These are phyloP conservation scores for Lipotes vexillifer DNA, from an alignment of 2,113 vertebrate species.

Conservation along the genomic window DNA sequence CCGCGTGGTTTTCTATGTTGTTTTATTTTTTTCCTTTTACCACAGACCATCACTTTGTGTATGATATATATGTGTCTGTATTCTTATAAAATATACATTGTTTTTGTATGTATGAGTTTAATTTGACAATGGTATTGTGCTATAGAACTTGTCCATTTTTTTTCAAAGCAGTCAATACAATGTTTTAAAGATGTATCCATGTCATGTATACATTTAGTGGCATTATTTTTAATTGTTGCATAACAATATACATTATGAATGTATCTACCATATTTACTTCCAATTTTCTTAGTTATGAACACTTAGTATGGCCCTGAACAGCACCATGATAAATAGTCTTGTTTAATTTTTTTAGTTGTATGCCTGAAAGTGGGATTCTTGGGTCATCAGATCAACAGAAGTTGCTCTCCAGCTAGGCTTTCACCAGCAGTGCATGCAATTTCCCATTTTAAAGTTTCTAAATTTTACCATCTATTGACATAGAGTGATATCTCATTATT, in stretches of 20 bases:
- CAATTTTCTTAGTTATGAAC: neutral
- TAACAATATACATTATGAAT: neutral
- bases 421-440: neutral
- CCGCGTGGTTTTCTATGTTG: neutral
- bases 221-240: neutral
- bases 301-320: neutral
- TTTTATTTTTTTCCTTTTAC: neutral
- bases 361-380: neutral
- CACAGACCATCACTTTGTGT: neutral
- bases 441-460: neutral
- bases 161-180: neutral
- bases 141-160: neutral
- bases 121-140: neutral
- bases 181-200: neutral
- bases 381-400: neutral
- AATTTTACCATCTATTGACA: neutral
- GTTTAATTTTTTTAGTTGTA: neutral
- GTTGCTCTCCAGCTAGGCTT: neutral
- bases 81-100: neutral
- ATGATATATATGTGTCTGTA: neutral
- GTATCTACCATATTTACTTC: neutral
- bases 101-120: neutral
- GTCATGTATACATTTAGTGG: neutral
- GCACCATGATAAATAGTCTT: neutral
- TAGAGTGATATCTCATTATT: neutral